These are phyloP conservation scores for Hirudo medicinalis DNA, from an alignment of 1,140 invertebrate species.

Conservation along the genomic window DNA sequence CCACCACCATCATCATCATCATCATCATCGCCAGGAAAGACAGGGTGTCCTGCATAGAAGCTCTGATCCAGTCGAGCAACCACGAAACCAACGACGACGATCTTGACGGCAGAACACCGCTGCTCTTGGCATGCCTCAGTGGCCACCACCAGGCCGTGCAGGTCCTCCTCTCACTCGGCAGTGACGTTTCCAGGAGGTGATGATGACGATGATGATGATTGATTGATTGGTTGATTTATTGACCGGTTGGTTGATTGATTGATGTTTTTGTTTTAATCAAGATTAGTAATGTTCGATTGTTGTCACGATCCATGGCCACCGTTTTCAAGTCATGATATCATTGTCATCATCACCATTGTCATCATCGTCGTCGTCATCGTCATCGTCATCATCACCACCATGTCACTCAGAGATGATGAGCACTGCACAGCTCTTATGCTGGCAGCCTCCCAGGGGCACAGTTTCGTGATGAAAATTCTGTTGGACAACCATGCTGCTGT, in stretches of 20 bases:
- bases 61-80: constrained; percentile 20
- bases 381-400: not conserved
- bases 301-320: too few relatives aligned
- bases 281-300: too few relatives aligned
- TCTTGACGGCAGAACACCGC: constrained; percentile 23
- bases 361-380: not conserved
- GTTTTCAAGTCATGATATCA: too few relatives aligned
- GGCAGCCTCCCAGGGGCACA: constrained; percentile 21
- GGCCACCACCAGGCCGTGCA: constrained; percentile 23
- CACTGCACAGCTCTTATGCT: constrained; percentile 23
- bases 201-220: not conserved
- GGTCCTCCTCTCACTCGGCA: constrained; percentile 22
- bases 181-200: constrained; percentile 23
- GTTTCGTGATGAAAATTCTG: constrained; percentile 23
- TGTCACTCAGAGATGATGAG: constrained; percentile 21
- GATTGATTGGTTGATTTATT: not conserved
- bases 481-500: constrained; percentile 24
- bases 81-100: constrained; percentile 24
- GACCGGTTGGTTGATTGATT: not conserved
- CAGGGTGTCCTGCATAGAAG: constrained; percentile 22
- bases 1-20: not conserved
- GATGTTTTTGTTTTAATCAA: not conserved
- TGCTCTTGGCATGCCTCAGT: constrained; percentile 21
- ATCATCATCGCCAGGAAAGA: constrained; percentile 16
- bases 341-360: not conserved